Evolutionary conservation across 2,888 invertebrate species (phyloP).

Genomic region (Mesochorus sp.): DNA sequence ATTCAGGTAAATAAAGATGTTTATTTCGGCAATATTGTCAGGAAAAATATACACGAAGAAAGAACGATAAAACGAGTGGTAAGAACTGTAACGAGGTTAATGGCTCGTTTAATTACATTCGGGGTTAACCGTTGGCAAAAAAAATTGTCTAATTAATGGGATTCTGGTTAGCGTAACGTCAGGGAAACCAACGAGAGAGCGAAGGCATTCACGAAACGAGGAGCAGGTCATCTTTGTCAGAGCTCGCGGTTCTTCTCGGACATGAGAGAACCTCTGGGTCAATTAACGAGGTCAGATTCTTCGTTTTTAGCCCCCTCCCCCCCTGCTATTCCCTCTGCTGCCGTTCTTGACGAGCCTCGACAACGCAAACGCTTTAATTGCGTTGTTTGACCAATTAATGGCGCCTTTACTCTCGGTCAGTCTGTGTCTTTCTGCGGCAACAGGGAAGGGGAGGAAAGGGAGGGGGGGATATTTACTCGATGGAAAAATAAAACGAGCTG

Average conservation of each 20-base stretch:
- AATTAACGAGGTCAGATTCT: constrained; percentile 63
- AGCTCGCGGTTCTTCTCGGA: constrained; percentile 39
- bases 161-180: constrained; percentile 54
- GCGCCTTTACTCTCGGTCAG: neutral
- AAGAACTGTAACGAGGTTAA: constrained; percentile 48
- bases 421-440: neutral
- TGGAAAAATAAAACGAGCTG: constrained; percentile 16
- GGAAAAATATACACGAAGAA: neutral
- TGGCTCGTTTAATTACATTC: constrained; percentile 56
- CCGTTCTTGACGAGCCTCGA: constrained; percentile 5
- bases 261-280: constrained; percentile 48
- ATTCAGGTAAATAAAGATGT: neutral
- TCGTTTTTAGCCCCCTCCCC: constrained; percentile 28
- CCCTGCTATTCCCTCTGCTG: neutral
- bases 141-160: constrained; percentile 61
- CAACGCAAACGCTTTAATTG: constrained; percentile 49
- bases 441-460: too few species aligned
- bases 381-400: constrained; percentile 54
- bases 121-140: constrained; percentile 51
- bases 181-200: constrained; percentile 9
- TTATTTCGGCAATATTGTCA: neutral
- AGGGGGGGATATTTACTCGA: neutral
- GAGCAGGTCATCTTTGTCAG: constrained; percentile 38
- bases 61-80: neutral
- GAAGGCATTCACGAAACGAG: constrained; percentile 12